A percentile compares a stretch with the other conserved stretches of the same genome.
phyloP scores from a whole-genome alignment of 1,140 invertebrate genomes.

The Delia radicum region DNA sequence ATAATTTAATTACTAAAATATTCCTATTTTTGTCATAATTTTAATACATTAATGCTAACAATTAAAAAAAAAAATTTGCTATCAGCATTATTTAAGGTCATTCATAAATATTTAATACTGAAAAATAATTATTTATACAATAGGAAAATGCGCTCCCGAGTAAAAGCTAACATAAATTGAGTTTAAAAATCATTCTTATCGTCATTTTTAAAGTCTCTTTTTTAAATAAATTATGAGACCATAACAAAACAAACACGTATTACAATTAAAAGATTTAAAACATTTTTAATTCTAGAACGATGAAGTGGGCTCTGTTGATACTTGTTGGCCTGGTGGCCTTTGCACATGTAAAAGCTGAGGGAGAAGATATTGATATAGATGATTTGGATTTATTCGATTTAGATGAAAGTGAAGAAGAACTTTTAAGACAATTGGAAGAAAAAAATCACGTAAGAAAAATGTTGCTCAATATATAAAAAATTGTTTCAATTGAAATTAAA shows the following conservation, averaged over 20 bases:
- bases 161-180: too few species aligned
- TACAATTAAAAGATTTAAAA: neutral
- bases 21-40: too few species aligned
- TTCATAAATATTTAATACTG: too few species aligned
- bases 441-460: slow-evolving; percentile 41
- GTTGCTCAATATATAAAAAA: neutral
- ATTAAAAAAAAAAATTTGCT: too few species aligned
- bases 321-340: slow-evolving; percentile 42
- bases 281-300: slow-evolving; percentile 15
- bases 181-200: too few species aligned
- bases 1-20: too few species aligned
- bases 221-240: neutral
- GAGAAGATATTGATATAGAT: slow-evolving; percentile 23
- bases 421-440: slow-evolving; percentile 45
- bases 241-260: neutral
- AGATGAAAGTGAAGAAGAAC: slow-evolving; percentile 49
- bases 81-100: too few species aligned
- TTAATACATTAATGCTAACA: too few species aligned
- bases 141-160: too few species aligned
- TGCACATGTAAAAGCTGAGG: slow-evolving; percentile 33
- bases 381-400: slow-evolving; percentile 38
- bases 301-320: slow-evolving; percentile 34
- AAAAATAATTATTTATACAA: too few species aligned
- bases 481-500: neutral
- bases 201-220: neutral